Evolutionary conservation across 2,113 vertebrate species (phyloP).

Genomic region (Limnothrissa miodon): DNA sequence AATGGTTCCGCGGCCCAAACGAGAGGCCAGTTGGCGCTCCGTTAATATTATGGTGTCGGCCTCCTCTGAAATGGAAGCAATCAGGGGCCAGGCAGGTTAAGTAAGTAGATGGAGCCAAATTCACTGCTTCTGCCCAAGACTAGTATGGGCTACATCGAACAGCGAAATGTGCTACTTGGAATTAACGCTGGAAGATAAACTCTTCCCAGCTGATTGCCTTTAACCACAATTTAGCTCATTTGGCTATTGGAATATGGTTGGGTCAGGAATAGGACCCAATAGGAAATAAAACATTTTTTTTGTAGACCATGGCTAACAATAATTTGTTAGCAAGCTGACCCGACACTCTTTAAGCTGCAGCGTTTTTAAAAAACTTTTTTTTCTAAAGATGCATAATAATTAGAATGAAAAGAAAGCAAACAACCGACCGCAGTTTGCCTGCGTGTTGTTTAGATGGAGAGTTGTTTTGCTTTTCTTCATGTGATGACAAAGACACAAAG

Average conservation of each 20-base stretch:
- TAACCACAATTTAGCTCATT: neutral
- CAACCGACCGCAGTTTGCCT: neutral
- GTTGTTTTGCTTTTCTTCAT: neutral
- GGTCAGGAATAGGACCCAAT: no score
- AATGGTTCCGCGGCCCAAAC: constrained; percentile 52
- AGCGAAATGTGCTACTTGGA: neutral
- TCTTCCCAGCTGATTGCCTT: neutral
- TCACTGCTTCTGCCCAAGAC: neutral
- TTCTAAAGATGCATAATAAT: neutral
- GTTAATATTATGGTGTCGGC: constrained; percentile 37
- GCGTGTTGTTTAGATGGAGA: neutral
- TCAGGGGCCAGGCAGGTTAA: constrained; percentile 25
- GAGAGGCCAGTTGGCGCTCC: constrained; percentile 23
- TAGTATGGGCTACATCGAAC: neutral
- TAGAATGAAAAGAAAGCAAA: neutral
- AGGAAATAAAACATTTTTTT: neutral
- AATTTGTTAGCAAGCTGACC: neutral
- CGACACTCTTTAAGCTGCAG: neutral
- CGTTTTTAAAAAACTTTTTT: no score
- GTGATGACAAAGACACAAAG: neutral
- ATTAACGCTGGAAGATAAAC: neutral
- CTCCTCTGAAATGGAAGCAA: constrained; percentile 8
- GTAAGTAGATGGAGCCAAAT: constrained; percentile 24
- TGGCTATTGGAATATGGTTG: no score
- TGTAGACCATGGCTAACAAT: neutral